Evolutionary conservation across 1,140 invertebrate genomes (phyloP), one percentile per base, ranked within the genome.

Genomic region (Pantala flavescens): DNA sequence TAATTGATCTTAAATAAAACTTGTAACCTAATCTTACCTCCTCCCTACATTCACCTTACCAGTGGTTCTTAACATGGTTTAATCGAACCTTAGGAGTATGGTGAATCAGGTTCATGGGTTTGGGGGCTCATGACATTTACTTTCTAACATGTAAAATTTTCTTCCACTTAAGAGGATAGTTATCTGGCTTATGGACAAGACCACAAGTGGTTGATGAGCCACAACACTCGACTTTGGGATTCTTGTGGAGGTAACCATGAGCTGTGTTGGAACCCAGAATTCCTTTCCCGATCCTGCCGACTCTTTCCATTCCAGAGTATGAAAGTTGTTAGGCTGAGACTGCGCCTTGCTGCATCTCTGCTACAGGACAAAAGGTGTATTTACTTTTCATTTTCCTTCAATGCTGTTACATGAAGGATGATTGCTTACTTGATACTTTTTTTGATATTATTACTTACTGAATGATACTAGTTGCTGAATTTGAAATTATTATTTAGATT

Each of bases 291-390:
- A 75, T 91, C 94, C 82, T 96, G 93, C 83, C 88, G 86, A 79
- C 83, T 94, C 74, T 95, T 94, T 81, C 93, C 93, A 24, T 92
- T 94, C 81, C 93, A 95, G 79, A 92, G 90, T 73, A 91, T 94
- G 90, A 96, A 95, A 83, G 86, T 93, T 72, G 93, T 95, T 0
- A 84, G 93, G 73, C 81, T 95, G 73, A 85, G 92, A 77, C 84
- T 95, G 77, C 85, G 85, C 43, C 86, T 91, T 7, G 88, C 91
- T 36, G 88, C 91, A 78, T 83, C 87, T 73, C 82, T 96, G 55
- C 83, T 96, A 24, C 83, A 89, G 75, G 89, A 93, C 80, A 85
- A 89, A 82, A 85, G 86, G 90, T 93, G n/a, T n/a, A 83, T 87
- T 87, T 73, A 7, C 14, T 75, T 5, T 70, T 74, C n/a, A 11